These are phyloP conservation scores for Aspiorhynchus laticeps DNA, from an alignment of 2,113 vertebrate genomes.

Conservation along the genomic window DNA sequence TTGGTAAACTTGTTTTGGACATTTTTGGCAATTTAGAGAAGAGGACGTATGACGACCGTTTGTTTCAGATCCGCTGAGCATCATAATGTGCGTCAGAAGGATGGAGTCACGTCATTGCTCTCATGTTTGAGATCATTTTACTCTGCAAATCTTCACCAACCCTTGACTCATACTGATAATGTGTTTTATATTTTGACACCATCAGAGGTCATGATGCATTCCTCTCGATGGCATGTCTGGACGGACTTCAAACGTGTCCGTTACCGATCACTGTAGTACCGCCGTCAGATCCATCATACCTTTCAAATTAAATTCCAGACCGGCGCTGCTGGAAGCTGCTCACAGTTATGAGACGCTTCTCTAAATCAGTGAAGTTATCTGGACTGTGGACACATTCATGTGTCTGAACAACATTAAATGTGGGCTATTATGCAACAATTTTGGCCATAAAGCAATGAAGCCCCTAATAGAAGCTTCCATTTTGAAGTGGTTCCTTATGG, in stretches of 20 bases:
- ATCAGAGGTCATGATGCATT: slow-evolving; percentile 35
- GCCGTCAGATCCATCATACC: slow-evolving; percentile 32
- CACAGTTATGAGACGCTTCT: slow-evolving; percentile 16
- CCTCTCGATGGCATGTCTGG: slow-evolving; percentile 34
- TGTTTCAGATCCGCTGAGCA: neutral
- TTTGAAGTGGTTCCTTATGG: slow-evolving; percentile 22
- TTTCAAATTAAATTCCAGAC: slow-evolving; percentile 48
- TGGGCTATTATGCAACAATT: slow-evolving; percentile 17
- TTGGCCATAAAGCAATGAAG: slow-evolving; percentile 25
- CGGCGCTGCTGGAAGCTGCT: slow-evolving; percentile 43
- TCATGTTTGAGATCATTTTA: neutral
- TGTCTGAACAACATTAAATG: slow-evolving; percentile 44
- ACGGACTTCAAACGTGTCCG: slow-evolving; percentile 56
- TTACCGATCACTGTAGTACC: neutral
- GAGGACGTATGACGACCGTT: neutral
- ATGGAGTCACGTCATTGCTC: neutral
- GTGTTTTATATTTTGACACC: slow-evolving; percentile 47
- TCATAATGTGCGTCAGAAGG: neutral
- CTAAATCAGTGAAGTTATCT: slow-evolving; percentile 40
- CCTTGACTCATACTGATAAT: neutral
- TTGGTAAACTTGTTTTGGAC: no score
- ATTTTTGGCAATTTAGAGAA: neutral
- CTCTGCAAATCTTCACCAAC: neutral
- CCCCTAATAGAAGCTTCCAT: slow-evolving; percentile 11
- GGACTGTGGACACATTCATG: slow-evolving; percentile 27